These are phyloP conservation scores for Tinea trinotella DNA, from an alignment of 2,888 invertebrate genomes.

Conservation along the genomic window DNA sequence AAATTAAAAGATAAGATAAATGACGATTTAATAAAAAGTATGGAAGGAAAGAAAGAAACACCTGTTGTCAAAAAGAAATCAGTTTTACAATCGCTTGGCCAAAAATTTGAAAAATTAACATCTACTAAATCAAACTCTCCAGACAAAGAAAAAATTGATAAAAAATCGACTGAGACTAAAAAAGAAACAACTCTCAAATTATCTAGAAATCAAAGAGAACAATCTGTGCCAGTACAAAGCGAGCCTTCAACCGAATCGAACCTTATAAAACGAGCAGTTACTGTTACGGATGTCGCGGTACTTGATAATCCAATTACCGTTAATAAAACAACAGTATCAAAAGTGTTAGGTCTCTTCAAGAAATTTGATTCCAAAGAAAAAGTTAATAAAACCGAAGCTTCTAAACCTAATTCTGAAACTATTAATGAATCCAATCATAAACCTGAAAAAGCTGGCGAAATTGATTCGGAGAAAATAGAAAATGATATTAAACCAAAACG, in stretches of 20 bases:
- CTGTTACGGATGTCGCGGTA: conserved; percentile 77
- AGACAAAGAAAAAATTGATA: conserved; percentile 58
- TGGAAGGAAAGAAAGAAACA: conserved; percentile 41
- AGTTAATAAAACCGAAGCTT: conserved; percentile 32
- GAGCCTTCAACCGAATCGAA: conserved; percentile 75
- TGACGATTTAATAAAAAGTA: conserved; percentile 23
- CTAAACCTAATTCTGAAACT: conserved; percentile 34
- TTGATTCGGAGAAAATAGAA: conserved; percentile 31
- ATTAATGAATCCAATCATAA: conserved; percentile 29
- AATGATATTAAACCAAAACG: conserved; percentile 60
- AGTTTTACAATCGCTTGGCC: conserved; percentile 82
- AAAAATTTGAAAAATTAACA: conserved; percentile 80
- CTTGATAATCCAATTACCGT: conserved; percentile 45
- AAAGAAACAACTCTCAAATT: conserved; percentile 51
- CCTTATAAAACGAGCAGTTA: conserved; percentile 79
- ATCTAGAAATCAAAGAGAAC: conserved; percentile 75
- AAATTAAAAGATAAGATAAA: conserved; percentile 52
- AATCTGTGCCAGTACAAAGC: conserved; percentile 73
- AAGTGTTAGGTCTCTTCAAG: conserved; percentile 83
- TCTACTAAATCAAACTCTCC: conserved; percentile 64
- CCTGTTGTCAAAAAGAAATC: conserved; percentile 72
- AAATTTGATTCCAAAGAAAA: conserved; percentile 77
- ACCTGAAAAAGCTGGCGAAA: conserved; percentile 27
- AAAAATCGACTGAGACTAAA: conserved; percentile 29
- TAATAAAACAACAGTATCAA: conserved; percentile 79